Evolutionary conservation across 2,888 invertebrate species (phyloP).

Genomic region (Spisula solida): DNA sequence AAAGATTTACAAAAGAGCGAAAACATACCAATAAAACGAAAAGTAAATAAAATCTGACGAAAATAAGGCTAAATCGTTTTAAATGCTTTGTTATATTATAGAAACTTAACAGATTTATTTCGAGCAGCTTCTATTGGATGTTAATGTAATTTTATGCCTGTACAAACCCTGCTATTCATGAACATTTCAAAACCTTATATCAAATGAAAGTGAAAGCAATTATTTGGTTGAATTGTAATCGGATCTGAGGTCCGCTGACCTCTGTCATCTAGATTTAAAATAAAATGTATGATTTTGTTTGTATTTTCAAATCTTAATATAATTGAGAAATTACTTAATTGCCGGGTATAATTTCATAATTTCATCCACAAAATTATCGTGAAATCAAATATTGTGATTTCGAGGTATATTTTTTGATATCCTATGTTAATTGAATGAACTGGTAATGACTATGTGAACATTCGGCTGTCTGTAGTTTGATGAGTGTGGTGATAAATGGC

Average conservation of each 20-base stretch:
- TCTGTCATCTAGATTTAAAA: background rate
- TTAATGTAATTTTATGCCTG: background rate
- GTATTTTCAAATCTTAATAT: background rate
- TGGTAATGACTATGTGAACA: background rate
- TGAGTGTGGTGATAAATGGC: background rate
- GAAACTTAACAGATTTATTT: background rate
- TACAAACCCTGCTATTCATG: background rate
- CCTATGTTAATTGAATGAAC: background rate
- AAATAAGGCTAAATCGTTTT: background rate
- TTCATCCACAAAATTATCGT: background rate
- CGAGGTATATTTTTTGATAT: background rate
- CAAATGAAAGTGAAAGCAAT: background rate
- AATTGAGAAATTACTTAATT: background rate
- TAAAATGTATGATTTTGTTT: background rate
- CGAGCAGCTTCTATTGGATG: background rate
- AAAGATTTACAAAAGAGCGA: constrained; percentile 23
- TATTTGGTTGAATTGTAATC: background rate
- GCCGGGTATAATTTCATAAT: constrained; percentile 11
- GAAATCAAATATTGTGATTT: background rate
- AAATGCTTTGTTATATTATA: background rate
- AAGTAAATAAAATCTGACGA: constrained; percentile 1
- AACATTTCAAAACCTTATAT: background rate
- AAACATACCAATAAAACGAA: constrained; percentile 23
- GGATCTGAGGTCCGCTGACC: background rate
- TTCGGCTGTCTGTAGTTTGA: background rate